A percentile compares a stretch with the other conserved stretches of the same genome.
Conservation (phyloP, 2,797 vertebrate genomes). For the Apogon talboti region DNA sequence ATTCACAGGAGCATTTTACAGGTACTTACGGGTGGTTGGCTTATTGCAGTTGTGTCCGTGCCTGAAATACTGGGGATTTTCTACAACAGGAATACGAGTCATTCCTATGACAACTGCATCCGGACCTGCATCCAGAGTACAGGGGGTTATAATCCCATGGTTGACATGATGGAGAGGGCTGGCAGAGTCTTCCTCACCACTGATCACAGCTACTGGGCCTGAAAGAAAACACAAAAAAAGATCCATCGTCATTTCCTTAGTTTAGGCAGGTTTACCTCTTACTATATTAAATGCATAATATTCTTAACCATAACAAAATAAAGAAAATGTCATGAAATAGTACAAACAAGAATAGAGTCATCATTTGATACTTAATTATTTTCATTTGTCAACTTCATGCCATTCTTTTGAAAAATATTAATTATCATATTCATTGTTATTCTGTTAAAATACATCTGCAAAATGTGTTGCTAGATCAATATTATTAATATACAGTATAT, state of each 20-base stretch:
- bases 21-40: constrained; percentile 93
- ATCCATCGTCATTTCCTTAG: too few species aligned
- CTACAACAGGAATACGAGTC: constrained; percentile 97
- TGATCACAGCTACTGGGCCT: constrained; percentile 98
- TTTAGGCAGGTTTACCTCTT: too few species aligned
- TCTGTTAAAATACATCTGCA: neutral
- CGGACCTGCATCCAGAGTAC: constrained; percentile 90
- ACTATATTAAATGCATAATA: too few species aligned
- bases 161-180: constrained; percentile 98
- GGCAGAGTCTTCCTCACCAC: constrained; percentile 97
- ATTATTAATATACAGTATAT: too few species aligned
- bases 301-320: neutral
- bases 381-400: too few species aligned
- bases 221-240: constrained; percentile 26
- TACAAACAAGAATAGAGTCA: neutral
- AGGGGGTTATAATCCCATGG: constrained; percentile 95
- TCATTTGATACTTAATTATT: too few species aligned
- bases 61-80: constrained; percentile 97
- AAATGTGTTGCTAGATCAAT: neutral
- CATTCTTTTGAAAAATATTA: too few species aligned
- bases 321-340: neutral
- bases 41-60: constrained; percentile 99
- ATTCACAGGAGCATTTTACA: too few species aligned
- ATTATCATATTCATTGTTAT: too few species aligned
- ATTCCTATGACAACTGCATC: constrained; percentile 98